Evolutionary conservation across 2,888 invertebrate genomes (phyloP).

Genomic region (Sarcophaga rosellei): DNA sequence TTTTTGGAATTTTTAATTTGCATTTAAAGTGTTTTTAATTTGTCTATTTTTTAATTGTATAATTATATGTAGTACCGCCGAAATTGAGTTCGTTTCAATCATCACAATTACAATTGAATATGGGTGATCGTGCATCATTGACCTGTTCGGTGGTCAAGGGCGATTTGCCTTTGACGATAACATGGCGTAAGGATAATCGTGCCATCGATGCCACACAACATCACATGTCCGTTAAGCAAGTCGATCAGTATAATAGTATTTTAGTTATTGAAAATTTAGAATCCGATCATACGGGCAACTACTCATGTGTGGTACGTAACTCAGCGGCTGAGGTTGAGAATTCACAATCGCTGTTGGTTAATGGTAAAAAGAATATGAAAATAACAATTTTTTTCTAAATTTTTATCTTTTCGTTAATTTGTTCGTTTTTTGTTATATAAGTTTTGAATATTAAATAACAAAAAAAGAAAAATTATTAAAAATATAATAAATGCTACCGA

Average conservation of each 20-base stretch:
- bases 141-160: slow-evolving; percentile 90
- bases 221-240: slow-evolving; percentile 85
- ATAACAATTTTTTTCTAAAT: neutral
- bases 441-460: neutral
- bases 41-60: slow-evolving; percentile 13
- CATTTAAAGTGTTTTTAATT: neutral
- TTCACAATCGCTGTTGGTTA: slow-evolving; percentile 88
- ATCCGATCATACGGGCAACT: slow-evolving; percentile 90
- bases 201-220: slow-evolving; percentile 85
- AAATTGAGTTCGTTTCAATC: slow-evolving; percentile 88
- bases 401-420: slow-evolving; percentile 40
- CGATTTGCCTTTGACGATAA: slow-evolving; percentile 88
- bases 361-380: slow-evolving; percentile 84
- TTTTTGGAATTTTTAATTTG: slow-evolving; percentile 18
- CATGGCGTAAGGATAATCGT: slow-evolving; percentile 89
- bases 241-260: slow-evolving; percentile 90
- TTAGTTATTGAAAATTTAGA: slow-evolving; percentile 89
- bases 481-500: neutral
- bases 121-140: slow-evolving; percentile 88
- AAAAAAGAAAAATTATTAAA: slow-evolving; percentile 28
- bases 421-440: slow-evolving; percentile 37
- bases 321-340: slow-evolving; percentile 88
- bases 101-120: slow-evolving; percentile 86
- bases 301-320: slow-evolving; percentile 88
- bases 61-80: slow-evolving; percentile 84